Conservation (phyloP, 2,888 invertebrate genomes). For the Apodemia mormo region DNA sequence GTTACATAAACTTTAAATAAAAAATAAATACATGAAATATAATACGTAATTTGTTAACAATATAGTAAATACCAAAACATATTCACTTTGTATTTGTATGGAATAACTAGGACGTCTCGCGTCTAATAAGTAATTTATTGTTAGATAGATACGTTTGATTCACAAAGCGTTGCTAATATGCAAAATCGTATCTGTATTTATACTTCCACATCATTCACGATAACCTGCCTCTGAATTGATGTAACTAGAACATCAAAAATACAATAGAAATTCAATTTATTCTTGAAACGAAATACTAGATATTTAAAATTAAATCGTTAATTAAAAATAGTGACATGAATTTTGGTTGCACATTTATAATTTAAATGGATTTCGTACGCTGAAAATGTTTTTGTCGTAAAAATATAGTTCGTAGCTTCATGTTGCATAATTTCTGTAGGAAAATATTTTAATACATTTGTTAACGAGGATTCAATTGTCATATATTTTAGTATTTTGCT, state of each 20-base stretch:
- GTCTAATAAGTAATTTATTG: conserved; percentile 18
- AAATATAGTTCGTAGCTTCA: too few relatives aligned
- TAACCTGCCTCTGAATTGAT: neutral
- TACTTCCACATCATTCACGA: conserved; percentile 8
- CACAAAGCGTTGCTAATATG: conserved; percentile 25
- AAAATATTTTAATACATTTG: too few relatives aligned
- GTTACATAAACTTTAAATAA: too few relatives aligned
- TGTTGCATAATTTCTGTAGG: too few relatives aligned
- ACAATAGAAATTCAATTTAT: conserved; percentile 7
- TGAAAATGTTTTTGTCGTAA: too few relatives aligned
- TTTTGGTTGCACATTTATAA: neutral
- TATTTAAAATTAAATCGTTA: conserved; percentile 12
- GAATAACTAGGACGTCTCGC: neutral
- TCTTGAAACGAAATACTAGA: neutral
- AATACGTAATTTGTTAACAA: too few relatives aligned
- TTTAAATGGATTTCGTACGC: too few relatives aligned
- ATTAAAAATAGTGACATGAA: conserved; percentile 24
- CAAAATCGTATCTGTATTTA: conserved; percentile 27
- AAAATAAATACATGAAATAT: too few relatives aligned
- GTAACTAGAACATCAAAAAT: conserved; percentile 1
- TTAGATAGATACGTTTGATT: conserved; percentile 21
- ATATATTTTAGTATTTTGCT: too few relatives aligned
- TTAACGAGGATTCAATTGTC: too few relatives aligned
- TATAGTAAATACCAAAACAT: neutral
- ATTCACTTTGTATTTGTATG: neutral